These are phyloP conservation scores for Poecilus cupreus DNA, from an alignment of 2,888 invertebrate genomes.

Conservation along the genomic window DNA sequence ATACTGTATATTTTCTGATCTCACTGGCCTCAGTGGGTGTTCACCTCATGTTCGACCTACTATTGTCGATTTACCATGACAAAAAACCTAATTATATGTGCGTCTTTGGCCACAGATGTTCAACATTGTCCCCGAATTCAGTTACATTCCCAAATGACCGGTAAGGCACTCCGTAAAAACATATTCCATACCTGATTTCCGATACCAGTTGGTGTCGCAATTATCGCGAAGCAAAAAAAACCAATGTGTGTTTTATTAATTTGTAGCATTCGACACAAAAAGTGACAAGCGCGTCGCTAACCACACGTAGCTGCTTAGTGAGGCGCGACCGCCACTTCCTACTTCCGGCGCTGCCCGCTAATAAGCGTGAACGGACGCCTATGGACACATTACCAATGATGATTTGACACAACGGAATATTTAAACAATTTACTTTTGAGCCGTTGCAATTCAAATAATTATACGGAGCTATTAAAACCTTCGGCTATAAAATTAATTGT, in stretches of 20 bases:
- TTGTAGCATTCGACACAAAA: constrained; percentile 44
- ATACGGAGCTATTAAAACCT: not conserved
- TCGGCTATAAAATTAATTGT: constrained; percentile 27
- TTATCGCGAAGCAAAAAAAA: constrained; percentile 44
- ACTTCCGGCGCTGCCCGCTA: constrained; percentile 42
- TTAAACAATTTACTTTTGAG: constrained; percentile 35
- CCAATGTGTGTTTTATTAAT: constrained; percentile 52
- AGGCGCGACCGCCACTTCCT: constrained; percentile 42
- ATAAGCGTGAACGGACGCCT: constrained; percentile 43
- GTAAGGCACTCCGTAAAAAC: constrained; percentile 15
- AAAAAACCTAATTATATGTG: constrained; percentile 14
- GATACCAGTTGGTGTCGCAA: constrained; percentile 43
- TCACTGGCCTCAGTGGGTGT: too few species aligned
- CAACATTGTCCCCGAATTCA: not conserved
- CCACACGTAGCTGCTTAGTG: constrained; percentile 47
- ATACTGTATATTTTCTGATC: too few species aligned
- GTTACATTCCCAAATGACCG: not conserved
- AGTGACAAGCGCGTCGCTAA: constrained; percentile 32
- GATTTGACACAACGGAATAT: constrained; percentile 17
- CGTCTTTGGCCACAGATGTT: constrained; percentile 15
- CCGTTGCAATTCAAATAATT: too few species aligned
- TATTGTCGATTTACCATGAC: too few species aligned
- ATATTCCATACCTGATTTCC: constrained; percentile 30
- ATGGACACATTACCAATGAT: constrained; percentile 16
- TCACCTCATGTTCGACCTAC: too few species aligned